Evolutionary conservation across 2,113 vertebrate genomes (phyloP), one percentile per base, ranked within the genome.

Genomic region (Megaceryle maxima): DNA sequence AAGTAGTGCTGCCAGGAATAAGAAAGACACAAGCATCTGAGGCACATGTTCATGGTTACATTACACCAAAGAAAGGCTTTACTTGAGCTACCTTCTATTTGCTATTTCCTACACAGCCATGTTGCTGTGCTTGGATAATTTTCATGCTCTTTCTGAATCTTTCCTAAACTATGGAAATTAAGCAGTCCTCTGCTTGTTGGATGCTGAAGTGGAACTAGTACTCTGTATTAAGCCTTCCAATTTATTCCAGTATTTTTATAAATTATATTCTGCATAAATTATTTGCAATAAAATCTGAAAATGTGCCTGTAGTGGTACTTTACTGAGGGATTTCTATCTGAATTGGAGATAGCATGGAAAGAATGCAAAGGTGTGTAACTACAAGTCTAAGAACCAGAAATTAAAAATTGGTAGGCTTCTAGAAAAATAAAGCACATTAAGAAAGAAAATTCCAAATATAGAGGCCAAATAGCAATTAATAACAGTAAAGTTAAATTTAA

Each of bases 381-480:
- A 25, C 48, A 63, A 83, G 51, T 74, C 51, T 82, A 56, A 89
- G 67, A 90, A 53, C 6, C 5, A 51, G 28, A 90, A 78, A 83
- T 62, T 75, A 88, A 84, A 84, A 94, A 67, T 22, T 28, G 35
- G 31, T 87, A 46, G 31, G 2, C 82, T 83, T 90, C 59, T 83
- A 20, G 77, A 77, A 83, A 66, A 87, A 76, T 66, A 80, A 83
- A 83, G 9, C 31, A 43, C 16, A 90, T 78, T 24, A 86, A 88
- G 53, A 83, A 77, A 88, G 17, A 13, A 26, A 75, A n/a, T 48
- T 92, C 51, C 41, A 87, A 83, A 50, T 67, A 74, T 3, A 78
- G 43, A 68, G 24, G 75, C 67, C 94, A 92, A 93, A 87, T 44
- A 87, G 14, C 48, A 96, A 96, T 89, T 83, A 96, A 94, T 83